A percentile compares a stretch with the other conserved stretches of the same genome.
These are phyloP conservation scores for Mola mola DNA, from an alignment of 2,113 vertebrate species.

Conservation along the genomic window DNA sequence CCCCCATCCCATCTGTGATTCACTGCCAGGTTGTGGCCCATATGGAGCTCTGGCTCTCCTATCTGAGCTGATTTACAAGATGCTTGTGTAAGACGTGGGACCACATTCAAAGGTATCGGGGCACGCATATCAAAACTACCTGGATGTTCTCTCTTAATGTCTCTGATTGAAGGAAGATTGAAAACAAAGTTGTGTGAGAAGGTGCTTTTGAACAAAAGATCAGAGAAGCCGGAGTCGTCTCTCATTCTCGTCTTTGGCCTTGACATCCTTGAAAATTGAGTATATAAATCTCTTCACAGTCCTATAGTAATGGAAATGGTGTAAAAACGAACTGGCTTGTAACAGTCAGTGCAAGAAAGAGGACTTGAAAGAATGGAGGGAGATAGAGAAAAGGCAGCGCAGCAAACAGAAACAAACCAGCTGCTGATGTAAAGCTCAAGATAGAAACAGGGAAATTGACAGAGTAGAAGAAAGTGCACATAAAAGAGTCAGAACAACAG, in stretches of 20 bases:
- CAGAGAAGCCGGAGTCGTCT: constrained; percentile 14
- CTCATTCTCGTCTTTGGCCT: constrained; percentile 56
- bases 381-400: constrained; percentile 26
- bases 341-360: constrained; percentile 24
- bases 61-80: constrained; percentile 45
- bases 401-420: constrained; percentile 11
- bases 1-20: constrained; percentile 18
- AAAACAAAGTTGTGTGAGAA: constrained; percentile 28
- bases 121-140: constrained; percentile 26
- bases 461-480: constrained; percentile 10
- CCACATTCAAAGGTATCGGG: constrained; percentile 20
- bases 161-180: constrained; percentile 7
- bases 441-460: constrained; percentile 10
- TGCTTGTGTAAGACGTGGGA: constrained; percentile 37
- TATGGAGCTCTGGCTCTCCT: constrained; percentile 28
- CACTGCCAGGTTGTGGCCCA: constrained; percentile 20
- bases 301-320: neutral
- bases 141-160: neutral
- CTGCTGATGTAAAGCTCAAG: neutral
- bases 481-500: constrained; percentile 28
- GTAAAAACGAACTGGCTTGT: constrained; percentile 12
- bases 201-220: constrained; percentile 22
- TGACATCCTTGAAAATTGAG: constrained; percentile 47
- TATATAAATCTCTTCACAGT: constrained; percentile 1
- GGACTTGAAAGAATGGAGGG: constrained; percentile 5